These are phyloP conservation scores for Macroglossus sobrinus DNA, from an alignment of 2,113 vertebrate genomes.

Conservation along the genomic window DNA sequence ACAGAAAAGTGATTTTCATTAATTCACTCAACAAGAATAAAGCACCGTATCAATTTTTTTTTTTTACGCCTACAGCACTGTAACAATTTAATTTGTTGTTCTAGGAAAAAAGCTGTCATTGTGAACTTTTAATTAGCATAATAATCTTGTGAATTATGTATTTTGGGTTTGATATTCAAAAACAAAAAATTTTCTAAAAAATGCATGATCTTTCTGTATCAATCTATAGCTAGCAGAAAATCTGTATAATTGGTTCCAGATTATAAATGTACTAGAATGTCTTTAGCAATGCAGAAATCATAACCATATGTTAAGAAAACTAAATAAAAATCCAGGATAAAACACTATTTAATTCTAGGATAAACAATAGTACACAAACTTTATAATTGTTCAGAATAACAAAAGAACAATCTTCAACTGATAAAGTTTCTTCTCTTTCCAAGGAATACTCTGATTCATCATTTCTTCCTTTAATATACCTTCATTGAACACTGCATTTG, in stretches of 20 bases:
- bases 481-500: neutral
- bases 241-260: neutral
- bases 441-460: neutral
- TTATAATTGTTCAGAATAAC: conserved; percentile 26
- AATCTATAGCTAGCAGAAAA: neutral
- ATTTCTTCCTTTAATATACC: neutral
- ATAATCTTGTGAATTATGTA: neutral
- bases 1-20: neutral
- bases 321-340: neutral
- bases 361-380: neutral
- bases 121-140: neutral
- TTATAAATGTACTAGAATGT: neutral
- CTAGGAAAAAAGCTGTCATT: neutral
- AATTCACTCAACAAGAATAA: neutral
- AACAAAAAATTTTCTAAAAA: neutral
- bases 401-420: conserved; percentile 28
- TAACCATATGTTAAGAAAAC: conserved; percentile 6
- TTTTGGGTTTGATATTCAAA: conserved; percentile 3
- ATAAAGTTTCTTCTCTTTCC: conserved; percentile 9
- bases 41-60: neutral
- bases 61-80: neutral
- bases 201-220: neutral
- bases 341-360: neutral
- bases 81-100: neutral
- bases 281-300: conserved; percentile 18